Evolutionary conservation across 64 coral and sea anemone species (phyloP).

Genomic region (Montipora foliosa): DNA sequence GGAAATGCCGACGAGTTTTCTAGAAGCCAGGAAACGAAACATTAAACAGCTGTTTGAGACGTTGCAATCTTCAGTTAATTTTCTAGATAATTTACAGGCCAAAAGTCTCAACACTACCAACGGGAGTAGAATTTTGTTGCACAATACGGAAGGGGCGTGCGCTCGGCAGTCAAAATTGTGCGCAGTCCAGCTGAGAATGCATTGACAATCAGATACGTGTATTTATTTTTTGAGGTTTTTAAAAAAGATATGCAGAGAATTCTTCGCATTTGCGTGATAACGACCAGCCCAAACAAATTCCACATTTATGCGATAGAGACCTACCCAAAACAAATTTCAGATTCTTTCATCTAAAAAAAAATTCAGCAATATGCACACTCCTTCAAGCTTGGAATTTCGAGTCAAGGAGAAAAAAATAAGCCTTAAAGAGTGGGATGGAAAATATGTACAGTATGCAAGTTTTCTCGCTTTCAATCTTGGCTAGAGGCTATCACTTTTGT

Average conservation of each 20-base stretch:
- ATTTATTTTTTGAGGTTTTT: slow-evolving; percentile 50
- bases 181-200: background rate
- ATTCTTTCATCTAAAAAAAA: background rate
- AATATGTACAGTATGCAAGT: slow-evolving; percentile 10
- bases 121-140: background rate
- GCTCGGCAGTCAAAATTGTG: background rate
- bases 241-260: slow-evolving; percentile 12
- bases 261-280: slow-evolving; percentile 10
- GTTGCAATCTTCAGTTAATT: background rate
- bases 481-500: background rate
- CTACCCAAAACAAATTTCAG: background rate
- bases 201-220: background rate
- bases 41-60: background rate
- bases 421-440: no score
- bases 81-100: background rate
- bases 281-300: background rate
- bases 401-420: slow-evolving; percentile 1
- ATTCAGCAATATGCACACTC: background rate
- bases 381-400: background rate
- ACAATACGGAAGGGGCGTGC: background rate
- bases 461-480: background rate
- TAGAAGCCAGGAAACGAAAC: background rate
- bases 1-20: background rate
- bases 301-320: background rate
- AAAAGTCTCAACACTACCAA: background rate